Percentiles rank a stretch among this genome's conserved stretches.
phyloP scores from a whole-genome alignment of 2,113 vertebrate species.

The Sinocyclocheilus grahami region DNA sequence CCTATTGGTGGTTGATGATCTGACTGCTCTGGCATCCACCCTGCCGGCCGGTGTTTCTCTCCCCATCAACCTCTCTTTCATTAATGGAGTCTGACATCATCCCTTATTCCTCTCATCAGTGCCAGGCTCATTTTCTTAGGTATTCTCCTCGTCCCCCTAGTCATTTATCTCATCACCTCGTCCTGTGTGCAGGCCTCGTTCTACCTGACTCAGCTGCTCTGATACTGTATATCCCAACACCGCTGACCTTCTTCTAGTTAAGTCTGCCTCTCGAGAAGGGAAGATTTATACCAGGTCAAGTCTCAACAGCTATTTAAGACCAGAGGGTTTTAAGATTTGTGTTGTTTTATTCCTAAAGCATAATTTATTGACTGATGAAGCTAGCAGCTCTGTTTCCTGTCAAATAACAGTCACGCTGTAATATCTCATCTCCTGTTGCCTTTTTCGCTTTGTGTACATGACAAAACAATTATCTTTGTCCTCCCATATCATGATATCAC shows the following conservation, averaged over 20 bases:
- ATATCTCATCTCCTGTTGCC: not conserved
- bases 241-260: slow-evolving; percentile 4
- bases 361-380: slow-evolving; percentile 37
- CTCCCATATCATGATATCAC: not conserved
- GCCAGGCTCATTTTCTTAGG: slow-evolving; percentile 47
- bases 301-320: slow-evolving; percentile 40
- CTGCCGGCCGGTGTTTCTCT: slow-evolving; percentile 35
- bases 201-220: slow-evolving; percentile 48
- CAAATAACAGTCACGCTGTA: slow-evolving; percentile 1
- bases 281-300: slow-evolving; percentile 33
- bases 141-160: slow-evolving; percentile 45
- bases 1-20: slow-evolving; percentile 54
- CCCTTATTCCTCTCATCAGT: slow-evolving; percentile 45
- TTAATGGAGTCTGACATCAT: slow-evolving; percentile 54
- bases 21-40: slow-evolving; percentile 55
- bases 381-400: not conserved
- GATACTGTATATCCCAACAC: slow-evolving; percentile 30
- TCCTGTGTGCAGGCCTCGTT: slow-evolving; percentile 22
- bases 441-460: not conserved
- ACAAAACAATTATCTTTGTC: not conserved
- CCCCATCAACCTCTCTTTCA: slow-evolving; percentile 45
- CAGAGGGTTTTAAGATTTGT: slow-evolving; percentile 32
- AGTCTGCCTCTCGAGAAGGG: slow-evolving; percentile 1
- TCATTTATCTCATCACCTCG: slow-evolving; percentile 49
- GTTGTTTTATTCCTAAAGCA: slow-evolving; percentile 33